Evolutionary conservation across 2,113 vertebrate genomes (phyloP), one percentile per base, ranked within the genome.

Genomic region (Paradoxurus hermaphroditus): DNA sequence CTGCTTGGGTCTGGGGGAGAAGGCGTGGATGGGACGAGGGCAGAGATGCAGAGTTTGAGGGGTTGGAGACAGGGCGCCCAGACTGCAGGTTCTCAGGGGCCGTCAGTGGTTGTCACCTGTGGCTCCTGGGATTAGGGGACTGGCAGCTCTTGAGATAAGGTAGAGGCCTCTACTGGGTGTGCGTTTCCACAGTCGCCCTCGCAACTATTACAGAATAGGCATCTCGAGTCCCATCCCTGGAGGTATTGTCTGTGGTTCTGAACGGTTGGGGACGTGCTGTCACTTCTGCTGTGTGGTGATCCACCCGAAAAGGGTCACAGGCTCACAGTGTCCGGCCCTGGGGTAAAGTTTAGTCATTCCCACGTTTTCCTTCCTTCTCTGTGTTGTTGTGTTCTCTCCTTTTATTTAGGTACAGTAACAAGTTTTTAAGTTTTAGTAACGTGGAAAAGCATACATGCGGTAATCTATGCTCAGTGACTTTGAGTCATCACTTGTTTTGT

Each of bases 71-170:
- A 34, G 11, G 9, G 44, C 10, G 27, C 23, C 36, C 29, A 4
- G 12, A 34, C 29, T 3, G 15, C 31, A 36, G 84, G 29, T 23
- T 79, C 31, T 15, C 16, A 0, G 70, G 41, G 62, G 36, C 59
- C 0, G 7, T 16, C 36, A 1, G 3, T 12, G 12, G 15, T 7
- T 36, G 72, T 68, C 62, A 15, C 31, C 63, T 25, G 67, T n/a
- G 78, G 65, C 89, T 36, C 18, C 49, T 3, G 49, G 18, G 12
- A 14, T 39, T 34, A 3, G 10, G 36, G 51, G 14, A 14, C 6
- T 13, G 15, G 51, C 5, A 1, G 7, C 29, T 21, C 10, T 4
- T 0, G 3, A 1, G 31, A 53, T 59, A 0, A 31, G 16, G 27
- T 0, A 3, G 13, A 14, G 39, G 25, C 4, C 34, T 86, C 56